Base-by-base conservation (phyloP, 2,113 vertebrate genomes). In the Chaetodon trifascialis region DNA sequence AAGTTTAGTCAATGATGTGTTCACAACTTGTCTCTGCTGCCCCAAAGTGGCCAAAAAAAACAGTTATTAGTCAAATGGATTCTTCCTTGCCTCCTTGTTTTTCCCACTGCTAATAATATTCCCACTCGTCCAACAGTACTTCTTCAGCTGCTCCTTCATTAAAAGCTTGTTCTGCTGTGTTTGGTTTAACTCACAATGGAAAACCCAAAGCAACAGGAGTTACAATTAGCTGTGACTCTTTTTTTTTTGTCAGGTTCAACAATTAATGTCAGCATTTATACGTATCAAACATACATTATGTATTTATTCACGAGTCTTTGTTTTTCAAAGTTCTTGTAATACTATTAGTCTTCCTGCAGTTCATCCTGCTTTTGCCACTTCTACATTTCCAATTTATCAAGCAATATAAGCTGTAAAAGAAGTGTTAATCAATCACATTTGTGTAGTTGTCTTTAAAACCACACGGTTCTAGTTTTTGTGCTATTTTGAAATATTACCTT, bases 401-500 rank as follows among this genome's bases (percentile, higher is more conserved):
- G 5, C 34, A 52, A 9, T 38, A 21, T 34, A 60, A n/a, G 3
- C 21, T 40, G 10, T 63, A 19, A 19, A 42, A 38, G 8, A 60
- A 38, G 14, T 19, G 16, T 49, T 15, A 60, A 15, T 55, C 25
- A 16, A 2, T 42, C 10, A 8, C 56, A 19, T 25, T 17, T 16
- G 19, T 25, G 25, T 56, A 7, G 5, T 40, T 40, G 5, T 46
- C 25, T 44, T 55, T 0, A 40, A 68, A 75, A 74, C 9, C 1
- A 5, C 11, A 52, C 14, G 6, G 64, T 51, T 75, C 15, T 0
- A 44, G 11, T 56, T 52, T 34, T 3, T 55, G 21, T 51, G 17
- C 46, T 23, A 7, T n/a, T 65, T 25, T 70, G 40, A 69, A 71
- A 59, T 30, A 52, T 59, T 25, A 64, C 65, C 21, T 69, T 19